phyloP scores from a whole-genome alignment of 2,797 vertebrate genomes.

The Falco columbarius region DNA sequence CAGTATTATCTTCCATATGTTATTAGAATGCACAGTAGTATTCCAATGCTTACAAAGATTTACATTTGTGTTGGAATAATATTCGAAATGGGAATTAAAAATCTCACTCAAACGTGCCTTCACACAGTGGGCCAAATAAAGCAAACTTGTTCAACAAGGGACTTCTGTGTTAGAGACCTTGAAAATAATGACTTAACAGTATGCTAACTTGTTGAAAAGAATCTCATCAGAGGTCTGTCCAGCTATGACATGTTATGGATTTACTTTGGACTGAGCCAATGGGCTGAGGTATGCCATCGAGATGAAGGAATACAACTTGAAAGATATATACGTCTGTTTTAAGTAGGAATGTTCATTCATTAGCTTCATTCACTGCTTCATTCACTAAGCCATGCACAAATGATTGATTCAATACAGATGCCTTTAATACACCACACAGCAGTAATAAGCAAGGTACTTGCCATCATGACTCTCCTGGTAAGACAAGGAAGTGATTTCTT shows the following conservation, averaged over 20 bases:
- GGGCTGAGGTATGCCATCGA: constrained; percentile 11
- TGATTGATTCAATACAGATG: constrained; percentile 24
- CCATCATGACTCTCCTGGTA: background rate
- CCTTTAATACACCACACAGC: background rate
- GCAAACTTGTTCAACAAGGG: constrained; percentile 66
- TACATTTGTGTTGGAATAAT: constrained; percentile 57
- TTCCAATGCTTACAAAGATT: constrained; percentile 20
- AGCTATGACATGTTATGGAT: constrained; percentile 67
- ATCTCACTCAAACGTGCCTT: constrained; percentile 56
- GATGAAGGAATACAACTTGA: constrained; percentile 71
- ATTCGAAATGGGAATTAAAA: constrained; percentile 64
- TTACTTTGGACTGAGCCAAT: constrained; percentile 67
- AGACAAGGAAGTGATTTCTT: background rate
- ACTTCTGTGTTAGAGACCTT: constrained; percentile 65
- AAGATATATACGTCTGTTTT: constrained; percentile 74
- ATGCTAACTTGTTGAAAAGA: constrained; percentile 70
- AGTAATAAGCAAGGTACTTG: background rate
- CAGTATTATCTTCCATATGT: constrained; percentile 2
- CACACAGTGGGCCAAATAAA: constrained; percentile 68
- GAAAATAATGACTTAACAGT: constrained; percentile 69
- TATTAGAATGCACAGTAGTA: constrained; percentile 31
- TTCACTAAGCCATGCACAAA: constrained; percentile 21
- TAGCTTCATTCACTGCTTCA: constrained; percentile 48
- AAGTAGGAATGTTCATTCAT: constrained; percentile 55
- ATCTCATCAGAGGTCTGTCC: constrained; percentile 62